Evolutionary conservation across 1,140 invertebrate species (phyloP), one percentile per base, ranked within the genome.

Genomic region (Orussus abietinus): DNA sequence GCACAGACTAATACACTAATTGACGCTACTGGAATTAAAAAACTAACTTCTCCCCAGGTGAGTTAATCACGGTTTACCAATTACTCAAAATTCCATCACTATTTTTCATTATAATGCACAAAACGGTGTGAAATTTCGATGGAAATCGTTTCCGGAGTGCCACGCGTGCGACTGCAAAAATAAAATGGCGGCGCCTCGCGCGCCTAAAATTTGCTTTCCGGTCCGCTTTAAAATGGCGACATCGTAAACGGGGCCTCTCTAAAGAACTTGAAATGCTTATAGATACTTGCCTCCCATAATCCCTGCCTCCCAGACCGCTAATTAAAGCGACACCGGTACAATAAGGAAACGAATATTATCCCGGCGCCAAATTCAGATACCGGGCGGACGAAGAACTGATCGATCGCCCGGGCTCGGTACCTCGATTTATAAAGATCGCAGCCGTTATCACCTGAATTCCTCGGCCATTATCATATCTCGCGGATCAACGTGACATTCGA

Each of bases 351-450:
- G n/a, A n/a, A n/a, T n/a, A n/a, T n/a, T n/a, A 25, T 14, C 4
- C 9, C 17, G 11, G 9, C 26, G n/a, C n/a, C n/a, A n/a, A n/a
- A n/a, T n/a, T n/a, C n/a, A n/a, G n/a, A n/a, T n/a, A n/a, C n/a
- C n/a, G n/a, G n/a, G n/a, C n/a, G n/a, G n/a, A n/a, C n/a, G n/a
- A n/a, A n/a, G n/a, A 22, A 41, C 29, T 41, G 39, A 33, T 33
- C 6, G 30, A 41, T 20, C 30, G 19, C 4, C 1, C 9, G 30
- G 12, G 28, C 6, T 17, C 26, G 26, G 17, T 22, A 4, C 11
- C 19, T 32, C 37, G 29, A n/a, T 41, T 41, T 41, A 41, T 41
- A 33, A 41, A 41, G 39, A 41, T 41, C 2, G 11, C 18, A 32
- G 17, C 4, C 37, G 29, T 41, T 41, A 41, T 41, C 39, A 21